Conservation (phyloP, 2,888 invertebrate species). For the Keiferia lycopersicella region DNA sequence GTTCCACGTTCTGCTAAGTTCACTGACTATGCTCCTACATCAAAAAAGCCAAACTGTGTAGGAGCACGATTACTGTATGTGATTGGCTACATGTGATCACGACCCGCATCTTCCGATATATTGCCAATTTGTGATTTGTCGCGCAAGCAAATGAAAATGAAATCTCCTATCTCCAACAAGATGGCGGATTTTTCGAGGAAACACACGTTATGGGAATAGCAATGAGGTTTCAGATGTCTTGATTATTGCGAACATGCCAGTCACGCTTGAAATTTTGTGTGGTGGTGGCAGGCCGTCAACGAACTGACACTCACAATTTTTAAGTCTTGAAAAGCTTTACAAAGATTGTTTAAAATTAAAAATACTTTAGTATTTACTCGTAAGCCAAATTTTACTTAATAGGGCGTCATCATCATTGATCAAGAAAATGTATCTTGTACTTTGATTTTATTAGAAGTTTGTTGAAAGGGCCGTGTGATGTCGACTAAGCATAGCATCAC, state of each 20-base stretch:
- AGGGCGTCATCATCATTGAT: no score
- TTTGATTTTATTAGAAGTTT: no score
- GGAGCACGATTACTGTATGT: neutral
- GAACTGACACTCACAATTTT: no score
- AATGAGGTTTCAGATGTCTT: neutral
- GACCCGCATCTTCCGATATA: neutral
- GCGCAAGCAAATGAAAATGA: neutral
- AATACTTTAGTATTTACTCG: no score
- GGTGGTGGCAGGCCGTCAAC: neutral
- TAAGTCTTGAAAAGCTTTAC: no score
- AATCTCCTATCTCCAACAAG: neutral
- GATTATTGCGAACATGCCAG: neutral
- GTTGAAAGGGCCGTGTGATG: no score
- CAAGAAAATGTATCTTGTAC: no score
- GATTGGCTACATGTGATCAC: conserved; percentile 6
- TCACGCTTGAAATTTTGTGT: neutral
- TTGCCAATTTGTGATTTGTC: conserved; percentile 15
- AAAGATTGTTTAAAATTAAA: no score
- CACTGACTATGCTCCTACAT: neutral
- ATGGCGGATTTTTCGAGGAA: conserved; percentile 3
- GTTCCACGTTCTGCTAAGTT: no score
- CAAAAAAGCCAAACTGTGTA: neutral
- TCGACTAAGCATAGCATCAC: no score
- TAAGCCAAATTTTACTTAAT: no score
- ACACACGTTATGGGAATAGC: neutral